Evolutionary conservation across 2,888 invertebrate genomes (phyloP).

Genomic region (Chesias legatella): DNA sequence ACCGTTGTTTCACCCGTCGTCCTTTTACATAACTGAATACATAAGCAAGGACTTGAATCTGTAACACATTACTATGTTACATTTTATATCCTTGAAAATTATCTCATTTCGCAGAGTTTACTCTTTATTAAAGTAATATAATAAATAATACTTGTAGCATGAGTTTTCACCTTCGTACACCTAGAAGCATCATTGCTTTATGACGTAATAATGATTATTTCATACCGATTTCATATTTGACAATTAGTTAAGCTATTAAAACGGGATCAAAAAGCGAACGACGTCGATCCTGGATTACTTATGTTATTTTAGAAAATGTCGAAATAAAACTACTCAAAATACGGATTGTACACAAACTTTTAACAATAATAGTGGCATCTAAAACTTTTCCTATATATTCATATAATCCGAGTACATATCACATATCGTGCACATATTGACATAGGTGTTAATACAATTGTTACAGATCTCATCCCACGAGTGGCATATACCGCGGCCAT

Average conservation of each 20-base stretch:
- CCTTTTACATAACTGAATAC: conserved; percentile 44
- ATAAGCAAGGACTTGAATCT: conserved; percentile 38
- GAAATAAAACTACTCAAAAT: too few species aligned
- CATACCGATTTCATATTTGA: too few species aligned
- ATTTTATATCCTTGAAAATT: conserved; percentile 16
- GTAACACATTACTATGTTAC: conserved; percentile 22
- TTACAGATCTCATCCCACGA: conserved; percentile 66
- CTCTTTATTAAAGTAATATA: conserved; percentile 9
- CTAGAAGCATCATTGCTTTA: background rate
- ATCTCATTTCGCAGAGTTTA: conserved; percentile 20
- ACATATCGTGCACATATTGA: too few species aligned
- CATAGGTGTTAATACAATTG: conserved; percentile 1
- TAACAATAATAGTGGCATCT: too few species aligned
- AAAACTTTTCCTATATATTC: too few species aligned
- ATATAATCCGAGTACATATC: too few species aligned
- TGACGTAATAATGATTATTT: background rate
- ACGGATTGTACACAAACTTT: too few species aligned
- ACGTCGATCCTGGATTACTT: too few species aligned
- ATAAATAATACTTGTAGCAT: background rate
- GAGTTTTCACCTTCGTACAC: background rate
- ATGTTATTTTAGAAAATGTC: too few species aligned
- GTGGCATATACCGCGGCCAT: conserved; percentile 93
- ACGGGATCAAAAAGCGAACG: too few species aligned
- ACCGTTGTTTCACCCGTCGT: conserved; percentile 34
- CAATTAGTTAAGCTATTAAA: too few species aligned